Conservation (phyloP, 2,888 invertebrate species). For the Oxyteleia sp. region DNA sequence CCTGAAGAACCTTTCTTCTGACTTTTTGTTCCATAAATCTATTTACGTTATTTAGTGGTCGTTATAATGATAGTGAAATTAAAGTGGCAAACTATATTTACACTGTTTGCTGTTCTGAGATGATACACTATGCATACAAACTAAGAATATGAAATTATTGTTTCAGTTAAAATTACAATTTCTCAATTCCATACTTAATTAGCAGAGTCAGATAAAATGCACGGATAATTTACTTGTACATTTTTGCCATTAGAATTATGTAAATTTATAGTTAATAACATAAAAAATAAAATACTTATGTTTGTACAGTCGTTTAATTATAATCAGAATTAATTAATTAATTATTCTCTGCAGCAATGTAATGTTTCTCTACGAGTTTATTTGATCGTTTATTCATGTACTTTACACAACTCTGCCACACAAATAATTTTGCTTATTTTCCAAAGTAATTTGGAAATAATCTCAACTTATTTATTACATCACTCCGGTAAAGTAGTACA, state of each 20-base stretch:
- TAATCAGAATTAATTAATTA: no score
- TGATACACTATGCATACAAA: conserved; percentile 12
- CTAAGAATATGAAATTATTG: conserved; percentile 13
- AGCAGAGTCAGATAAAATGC: conserved; percentile 20
- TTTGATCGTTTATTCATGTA: conserved; percentile 4
- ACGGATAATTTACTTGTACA: neutral
- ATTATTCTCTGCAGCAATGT: no score
- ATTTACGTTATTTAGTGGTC: conserved; percentile 14
- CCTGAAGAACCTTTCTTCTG: conserved; percentile 30
- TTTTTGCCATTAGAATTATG: neutral
- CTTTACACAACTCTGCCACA: conserved; percentile 15
- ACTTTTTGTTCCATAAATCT: conserved; percentile 20
- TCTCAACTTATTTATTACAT: conserved; percentile 24
- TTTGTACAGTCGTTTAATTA: no score
- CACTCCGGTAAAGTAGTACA: conserved; percentile 14
- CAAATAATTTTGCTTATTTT: conserved; percentile 13
- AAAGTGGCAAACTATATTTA: conserved; percentile 42
- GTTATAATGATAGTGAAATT: conserved; percentile 21
- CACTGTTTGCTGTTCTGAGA: conserved; percentile 22
- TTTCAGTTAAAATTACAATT: conserved; percentile 14
- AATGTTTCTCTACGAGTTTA: neutral
- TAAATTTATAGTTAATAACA: neutral
- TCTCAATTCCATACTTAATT: conserved; percentile 23
- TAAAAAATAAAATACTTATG: no score
- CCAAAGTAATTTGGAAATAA: conserved; percentile 1